Evolutionary conservation across 1,140 invertebrate genomes (phyloP), one percentile per base, ranked within the genome.

Genomic region (Cotesia glomerata): DNA sequence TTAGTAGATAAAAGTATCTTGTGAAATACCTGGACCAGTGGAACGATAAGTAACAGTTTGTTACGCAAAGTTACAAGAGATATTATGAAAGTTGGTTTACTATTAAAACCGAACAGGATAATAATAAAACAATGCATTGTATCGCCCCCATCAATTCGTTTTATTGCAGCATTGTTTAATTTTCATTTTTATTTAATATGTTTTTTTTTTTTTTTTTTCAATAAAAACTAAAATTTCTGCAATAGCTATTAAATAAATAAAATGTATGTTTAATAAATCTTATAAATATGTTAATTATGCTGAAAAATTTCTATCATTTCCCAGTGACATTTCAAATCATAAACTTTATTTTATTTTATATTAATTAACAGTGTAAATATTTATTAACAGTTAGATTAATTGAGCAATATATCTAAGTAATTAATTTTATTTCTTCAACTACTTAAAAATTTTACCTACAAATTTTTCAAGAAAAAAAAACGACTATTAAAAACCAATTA

Each of bases 51-150:
- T 35, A 49, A 65, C 54, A 66, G 52, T 26, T 71, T 72, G 56
- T 72, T 72, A 72, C 71, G 71, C 71, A 72, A 72, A 72, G 71
- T 72, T 72, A 61, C 26, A 67, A 64, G 16, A 64, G 36, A 67
- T 16, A 69, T 72, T 72, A 72, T 67, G 64, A 72, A 67, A 72
- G 64, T 61, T 45, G 39, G 39, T 45, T 45, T 45, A 45, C 5
- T 45, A 45, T 45, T 45, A 45, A 45, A 45, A 45, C 39, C 39
- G 11, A 45, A 45, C 39, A 69, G 56, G 16, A 11, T 26, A 11
- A 58, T 58, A 58, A 67, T 54, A 39, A 52, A 39, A 71, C 69
- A 71, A 71, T 65, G 69, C 69, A 32, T 63, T 54, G 45, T 63
- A 51, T 26, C 32, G 26, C 39, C 18, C 13, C 36, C 36, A 36